Evolutionary conservation across 2,113 vertebrate species (phyloP), one percentile per base, ranked within the genome.

Genomic region (Colistium nudipinnis): DNA sequence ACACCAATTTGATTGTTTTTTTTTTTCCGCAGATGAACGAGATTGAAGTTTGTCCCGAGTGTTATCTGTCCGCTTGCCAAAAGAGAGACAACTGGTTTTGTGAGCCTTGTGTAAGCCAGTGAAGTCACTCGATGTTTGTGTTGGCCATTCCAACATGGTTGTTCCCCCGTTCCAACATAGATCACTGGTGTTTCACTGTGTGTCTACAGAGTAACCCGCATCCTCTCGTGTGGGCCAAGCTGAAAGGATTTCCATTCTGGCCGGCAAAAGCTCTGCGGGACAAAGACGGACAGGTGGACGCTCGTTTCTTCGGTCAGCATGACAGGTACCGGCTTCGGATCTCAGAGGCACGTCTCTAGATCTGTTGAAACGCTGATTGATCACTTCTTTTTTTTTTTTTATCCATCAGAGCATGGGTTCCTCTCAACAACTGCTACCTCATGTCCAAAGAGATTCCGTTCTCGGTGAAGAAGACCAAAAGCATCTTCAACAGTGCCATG

Each of bases 41-140:
- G 92, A 99, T 99, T 28, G 98, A 99, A 93, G 96, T 99, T 9
- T 99, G 98, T 91, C 98, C 97, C 31, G 97, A 99, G 91, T 99
- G 97, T 91, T 99, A 99, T 80, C 93, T 99, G 87, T 97, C 97
- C 88, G 95, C 97, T 84, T 99, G 97, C 93, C 97, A 99, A 92
- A 99, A 99, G 95, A 93, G 97, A 83, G 98, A 99, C 79, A 98
- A 98, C 93, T 99, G 98, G 98, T 99, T 99, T 94, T 99, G 98
- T 90, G 98, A 99, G 89, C 98, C 98, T 88, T 99, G 98, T 94
- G 98, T 99, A 94, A 97, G 97, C 93, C 45, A 36, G 53, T 45
- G 54, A 39, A 62, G 20, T 74, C 51, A 45, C 62, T 60, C 70
- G 13, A 62, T 12, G 43, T 71, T 62, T 66, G 39, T 80, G 61